A percentile compares a stretch with the other conserved stretches of the same genome.
phyloP scores from a whole-genome alignment of 1,140 invertebrate genomes.

The Rhyacophila brunnea region DNA sequence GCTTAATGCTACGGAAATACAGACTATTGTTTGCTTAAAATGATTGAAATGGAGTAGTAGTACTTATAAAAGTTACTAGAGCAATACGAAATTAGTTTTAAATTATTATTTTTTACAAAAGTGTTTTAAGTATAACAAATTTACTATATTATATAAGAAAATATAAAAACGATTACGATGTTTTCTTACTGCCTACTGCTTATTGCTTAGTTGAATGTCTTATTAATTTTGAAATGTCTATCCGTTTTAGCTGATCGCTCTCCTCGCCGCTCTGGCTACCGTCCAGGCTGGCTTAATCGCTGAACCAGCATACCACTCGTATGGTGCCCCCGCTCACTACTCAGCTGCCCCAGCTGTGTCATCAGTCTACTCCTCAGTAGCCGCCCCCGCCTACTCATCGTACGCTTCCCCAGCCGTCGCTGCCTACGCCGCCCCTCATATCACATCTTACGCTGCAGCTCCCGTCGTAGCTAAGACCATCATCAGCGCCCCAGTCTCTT shows the following conservation, averaged over 20 bases:
- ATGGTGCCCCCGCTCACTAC: slow-evolving; percentile 20
- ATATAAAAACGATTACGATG: too few species aligned
- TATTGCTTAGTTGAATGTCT: too few species aligned
- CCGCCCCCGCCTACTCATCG: slow-evolving; percentile 39
- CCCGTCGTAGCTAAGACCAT: slow-evolving; percentile 36
- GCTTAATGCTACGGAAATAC: too few species aligned
- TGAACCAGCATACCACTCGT: slow-evolving; percentile 29
- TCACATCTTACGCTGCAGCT: slow-evolving; percentile 35
- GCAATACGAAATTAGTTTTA: too few species aligned
- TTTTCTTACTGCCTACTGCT: too few species aligned
- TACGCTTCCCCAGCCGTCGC: slow-evolving; percentile 38
- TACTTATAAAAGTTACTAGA: too few species aligned
- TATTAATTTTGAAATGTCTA: neutral
- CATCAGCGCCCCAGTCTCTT: slow-evolving; percentile 6
- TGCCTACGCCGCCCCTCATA: slow-evolving; percentile 33
- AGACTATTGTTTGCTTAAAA: too few species aligned
- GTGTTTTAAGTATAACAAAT: too few species aligned
- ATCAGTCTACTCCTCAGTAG: slow-evolving; percentile 7
- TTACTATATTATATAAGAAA: too few species aligned
- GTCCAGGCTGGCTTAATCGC: slow-evolving; percentile 45
- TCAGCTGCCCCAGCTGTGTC: slow-evolving; percentile 10
- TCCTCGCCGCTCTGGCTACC: slow-evolving; percentile 47
- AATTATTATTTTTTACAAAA: too few species aligned
- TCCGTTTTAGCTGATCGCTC: slow-evolving; percentile 42
- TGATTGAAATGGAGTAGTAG: too few species aligned